These are phyloP conservation scores for Pseudomyrmex pallidus DNA, from an alignment of 1,140 invertebrate genomes.

Conservation along the genomic window DNA sequence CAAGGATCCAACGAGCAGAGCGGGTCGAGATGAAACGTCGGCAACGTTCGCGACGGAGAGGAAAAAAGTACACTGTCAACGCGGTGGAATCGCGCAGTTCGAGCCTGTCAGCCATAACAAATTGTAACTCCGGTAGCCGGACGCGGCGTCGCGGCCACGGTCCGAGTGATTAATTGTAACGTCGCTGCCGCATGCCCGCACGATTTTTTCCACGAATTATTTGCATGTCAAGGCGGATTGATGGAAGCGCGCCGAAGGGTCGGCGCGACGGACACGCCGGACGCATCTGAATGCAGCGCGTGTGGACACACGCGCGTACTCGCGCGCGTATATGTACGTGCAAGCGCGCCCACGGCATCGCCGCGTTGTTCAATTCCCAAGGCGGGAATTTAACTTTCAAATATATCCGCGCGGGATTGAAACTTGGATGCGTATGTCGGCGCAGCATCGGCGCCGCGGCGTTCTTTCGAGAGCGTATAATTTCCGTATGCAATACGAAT, in stretches of 20 bases:
- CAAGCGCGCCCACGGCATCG: not conserved
- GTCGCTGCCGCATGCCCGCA: conserved; percentile 58
- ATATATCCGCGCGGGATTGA: conserved; percentile 70
- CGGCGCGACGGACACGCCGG: conserved; percentile 45
- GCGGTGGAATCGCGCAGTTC: conserved; percentile 64
- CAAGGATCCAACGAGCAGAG: no score
- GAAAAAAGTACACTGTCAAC: conserved; percentile 69
- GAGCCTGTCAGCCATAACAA: conserved; percentile 83
- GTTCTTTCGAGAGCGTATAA: conserved; percentile 69
- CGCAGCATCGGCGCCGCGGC: not conserved
- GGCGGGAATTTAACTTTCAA: conserved; percentile 79
- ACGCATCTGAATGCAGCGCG: conserved; percentile 52
- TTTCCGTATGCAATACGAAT: conserved; percentile 71
- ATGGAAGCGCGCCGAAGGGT: conserved; percentile 70
- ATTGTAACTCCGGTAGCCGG: conserved; percentile 82
- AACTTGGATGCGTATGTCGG: conserved; percentile 18
- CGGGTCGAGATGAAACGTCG: not conserved
- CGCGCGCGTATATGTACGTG: conserved; percentile 12
- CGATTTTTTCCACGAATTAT: conserved; percentile 80
- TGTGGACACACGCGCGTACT: not conserved
- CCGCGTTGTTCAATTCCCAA: conserved; percentile 74
- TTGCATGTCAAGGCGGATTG: conserved; percentile 82
- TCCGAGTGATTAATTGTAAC: conserved; percentile 83
- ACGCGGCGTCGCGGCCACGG: conserved; percentile 75
- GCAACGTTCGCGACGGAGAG: conserved; percentile 63